Percentiles rank a stretch among this genome's conserved stretches.
Evolutionary conservation across 2,113 vertebrate species (phyloP).

Genomic region (Leptosomus discolor): DNA sequence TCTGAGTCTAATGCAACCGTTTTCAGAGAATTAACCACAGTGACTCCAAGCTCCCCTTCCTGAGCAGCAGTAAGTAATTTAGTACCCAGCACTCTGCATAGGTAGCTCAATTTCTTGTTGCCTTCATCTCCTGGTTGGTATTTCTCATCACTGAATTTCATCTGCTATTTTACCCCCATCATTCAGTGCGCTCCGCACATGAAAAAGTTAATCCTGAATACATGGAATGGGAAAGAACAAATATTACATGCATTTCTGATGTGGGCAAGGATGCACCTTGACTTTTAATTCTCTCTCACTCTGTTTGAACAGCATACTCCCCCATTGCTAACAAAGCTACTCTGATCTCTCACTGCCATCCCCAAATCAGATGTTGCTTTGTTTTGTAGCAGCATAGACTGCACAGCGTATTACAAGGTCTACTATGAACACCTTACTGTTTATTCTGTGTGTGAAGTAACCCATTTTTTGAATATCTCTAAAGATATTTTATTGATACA

Average conservation of each 20-base stretch:
- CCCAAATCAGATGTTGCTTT: background rate
- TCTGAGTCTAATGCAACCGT: background rate
- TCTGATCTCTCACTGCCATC: background rate
- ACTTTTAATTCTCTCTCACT: background rate
- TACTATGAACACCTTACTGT: background rate
- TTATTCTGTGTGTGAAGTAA: background rate
- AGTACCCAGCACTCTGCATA: background rate
- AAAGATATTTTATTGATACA: background rate
- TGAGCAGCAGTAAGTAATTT: background rate
- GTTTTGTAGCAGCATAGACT: background rate
- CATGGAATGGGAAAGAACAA: background rate
- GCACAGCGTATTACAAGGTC: background rate
- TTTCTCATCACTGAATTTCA: background rate
- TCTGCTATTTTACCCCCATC: background rate
- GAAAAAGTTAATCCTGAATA: background rate
- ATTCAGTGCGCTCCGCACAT: background rate
- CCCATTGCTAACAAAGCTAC: background rate
- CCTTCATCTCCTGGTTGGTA: background rate
- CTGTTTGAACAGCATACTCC: background rate
- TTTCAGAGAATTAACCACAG: background rate
- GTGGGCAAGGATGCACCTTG: background rate
- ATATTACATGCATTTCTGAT: background rate
- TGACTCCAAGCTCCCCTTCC: background rate
- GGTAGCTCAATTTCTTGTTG: background rate
- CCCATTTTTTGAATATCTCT: background rate